A percentile compares a stretch with the other conserved stretches of the same genome.
phyloP scores from a whole-genome alignment of 2,888 invertebrate species.

The Pegoplata infirma region DNA sequence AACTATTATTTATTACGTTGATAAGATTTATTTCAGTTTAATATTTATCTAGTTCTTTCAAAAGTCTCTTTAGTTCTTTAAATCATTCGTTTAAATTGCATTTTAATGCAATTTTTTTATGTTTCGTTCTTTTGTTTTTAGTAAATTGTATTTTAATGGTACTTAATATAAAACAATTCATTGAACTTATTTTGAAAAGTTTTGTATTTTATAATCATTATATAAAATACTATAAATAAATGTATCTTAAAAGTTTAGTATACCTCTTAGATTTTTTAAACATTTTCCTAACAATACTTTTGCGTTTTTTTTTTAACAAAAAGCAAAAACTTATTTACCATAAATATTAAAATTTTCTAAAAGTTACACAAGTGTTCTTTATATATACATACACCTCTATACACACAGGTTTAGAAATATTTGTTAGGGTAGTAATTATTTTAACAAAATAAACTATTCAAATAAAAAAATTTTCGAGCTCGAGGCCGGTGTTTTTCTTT shows the following conservation, averaged over 20 bases:
- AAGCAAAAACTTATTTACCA: not conserved
- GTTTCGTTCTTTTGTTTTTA: too few relatives aligned
- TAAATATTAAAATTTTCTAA: not conserved
- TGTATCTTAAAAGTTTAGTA: too few relatives aligned
- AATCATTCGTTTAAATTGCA: too few relatives aligned
- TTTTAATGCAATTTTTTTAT: too few relatives aligned
- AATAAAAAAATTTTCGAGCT: too few relatives aligned
- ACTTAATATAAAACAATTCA: not conserved
- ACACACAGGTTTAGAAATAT: not conserved
- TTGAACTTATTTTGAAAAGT: not conserved
- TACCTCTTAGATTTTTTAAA: not conserved
- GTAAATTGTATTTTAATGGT: not conserved
- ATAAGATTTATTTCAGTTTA: too few relatives aligned
- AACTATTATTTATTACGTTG: too few relatives aligned
- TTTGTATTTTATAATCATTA: not conserved
- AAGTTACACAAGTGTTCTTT: not conserved
- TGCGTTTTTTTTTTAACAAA: not conserved
- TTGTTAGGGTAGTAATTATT: too few relatives aligned
- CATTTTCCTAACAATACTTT: not conserved
- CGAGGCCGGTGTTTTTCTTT: too few relatives aligned
- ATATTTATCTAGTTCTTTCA: too few relatives aligned
- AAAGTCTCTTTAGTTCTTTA: too few relatives aligned
- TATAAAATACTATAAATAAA: not conserved
- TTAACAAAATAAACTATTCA: too few relatives aligned
- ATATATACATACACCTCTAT: not conserved